A percentile compares a stretch with the other conserved stretches of the same genome.
Conservation (phyloP, 1,140 invertebrate genomes). For the Heliconius hermathena region DNA sequence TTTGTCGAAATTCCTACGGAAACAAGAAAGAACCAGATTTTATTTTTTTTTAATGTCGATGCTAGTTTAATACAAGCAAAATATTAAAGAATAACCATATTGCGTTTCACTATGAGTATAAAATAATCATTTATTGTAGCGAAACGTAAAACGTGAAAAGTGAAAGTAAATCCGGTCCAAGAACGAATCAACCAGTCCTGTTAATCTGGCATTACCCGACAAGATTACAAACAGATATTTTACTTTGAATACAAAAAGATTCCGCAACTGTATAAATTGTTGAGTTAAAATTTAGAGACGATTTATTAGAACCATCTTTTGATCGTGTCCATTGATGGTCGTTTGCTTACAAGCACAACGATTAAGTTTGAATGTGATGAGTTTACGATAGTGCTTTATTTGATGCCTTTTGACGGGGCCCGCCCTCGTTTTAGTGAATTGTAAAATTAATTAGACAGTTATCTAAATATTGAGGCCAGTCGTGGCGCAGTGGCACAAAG, state of each 20-base stretch:
- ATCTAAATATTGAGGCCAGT: background rate
- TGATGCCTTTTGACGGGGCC: background rate
- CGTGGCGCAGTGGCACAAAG: too few species aligned
- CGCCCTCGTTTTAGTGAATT: background rate
- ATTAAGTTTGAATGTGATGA: slow-evolving; percentile 8
- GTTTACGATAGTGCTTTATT: background rate
- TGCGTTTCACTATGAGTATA: background rate
- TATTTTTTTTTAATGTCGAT: too few species aligned
- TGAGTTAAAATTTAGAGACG: slow-evolving; percentile 28
- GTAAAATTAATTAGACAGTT: background rate
- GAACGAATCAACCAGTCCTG: slow-evolving; percentile 54
- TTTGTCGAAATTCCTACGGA: too few species aligned
- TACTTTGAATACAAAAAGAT: slow-evolving; percentile 55
- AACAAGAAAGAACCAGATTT: too few species aligned
- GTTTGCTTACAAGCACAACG: background rate
- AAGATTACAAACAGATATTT: slow-evolving; percentile 68
- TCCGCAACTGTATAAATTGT: slow-evolving; percentile 18
- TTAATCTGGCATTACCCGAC: slow-evolving; percentile 67
- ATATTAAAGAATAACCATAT: background rate
- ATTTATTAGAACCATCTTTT: slow-evolving; percentile 15
- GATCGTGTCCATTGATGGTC: background rate
- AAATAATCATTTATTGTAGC: slow-evolving; percentile 4
- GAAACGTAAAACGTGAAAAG: slow-evolving; percentile 37
- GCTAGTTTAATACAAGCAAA: background rate
- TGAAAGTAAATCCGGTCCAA: slow-evolving; percentile 54